Conservation (phyloP, 2,113 vertebrate genomes). For the Aldabrachelys gigantea region DNA sequence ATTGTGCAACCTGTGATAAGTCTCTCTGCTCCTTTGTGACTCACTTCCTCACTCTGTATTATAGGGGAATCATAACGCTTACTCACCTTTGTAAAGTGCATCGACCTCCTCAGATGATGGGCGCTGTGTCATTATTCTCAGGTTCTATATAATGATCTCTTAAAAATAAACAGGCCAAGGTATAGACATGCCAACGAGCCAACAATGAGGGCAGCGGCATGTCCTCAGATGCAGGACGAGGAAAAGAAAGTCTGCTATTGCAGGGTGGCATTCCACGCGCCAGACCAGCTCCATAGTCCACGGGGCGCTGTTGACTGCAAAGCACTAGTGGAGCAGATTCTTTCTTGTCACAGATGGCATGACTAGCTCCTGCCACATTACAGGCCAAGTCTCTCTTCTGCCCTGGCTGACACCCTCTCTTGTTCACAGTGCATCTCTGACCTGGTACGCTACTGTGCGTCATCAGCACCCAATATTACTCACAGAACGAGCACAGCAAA, state of each 20-base stretch:
- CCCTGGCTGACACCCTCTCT: background rate
- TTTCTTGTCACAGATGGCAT: background rate
- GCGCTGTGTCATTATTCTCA: background rate
- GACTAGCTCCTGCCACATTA: background rate
- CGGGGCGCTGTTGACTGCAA: background rate
- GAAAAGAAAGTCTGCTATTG: background rate
- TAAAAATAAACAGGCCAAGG: background rate
- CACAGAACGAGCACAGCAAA: background rate
- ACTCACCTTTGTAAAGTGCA: background rate
- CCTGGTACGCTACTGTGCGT: background rate
- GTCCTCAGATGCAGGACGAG: background rate
- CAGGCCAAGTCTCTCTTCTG: background rate
- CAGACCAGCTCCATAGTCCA: background rate
- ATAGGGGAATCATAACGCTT: background rate
- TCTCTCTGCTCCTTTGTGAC: background rate
- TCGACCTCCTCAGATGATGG: background rate
- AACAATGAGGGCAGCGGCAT: background rate
- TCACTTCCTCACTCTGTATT: background rate
- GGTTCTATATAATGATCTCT: background rate
- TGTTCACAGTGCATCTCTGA: background rate
- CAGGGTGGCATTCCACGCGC: background rate
- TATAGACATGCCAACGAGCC: background rate
- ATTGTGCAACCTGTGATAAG: background rate
- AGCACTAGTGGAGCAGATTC: background rate
- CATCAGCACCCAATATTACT: background rate